Evolutionary conservation across 2,797 vertebrate genomes (phyloP).

Genomic region (Girardinus metallicus): DNA sequence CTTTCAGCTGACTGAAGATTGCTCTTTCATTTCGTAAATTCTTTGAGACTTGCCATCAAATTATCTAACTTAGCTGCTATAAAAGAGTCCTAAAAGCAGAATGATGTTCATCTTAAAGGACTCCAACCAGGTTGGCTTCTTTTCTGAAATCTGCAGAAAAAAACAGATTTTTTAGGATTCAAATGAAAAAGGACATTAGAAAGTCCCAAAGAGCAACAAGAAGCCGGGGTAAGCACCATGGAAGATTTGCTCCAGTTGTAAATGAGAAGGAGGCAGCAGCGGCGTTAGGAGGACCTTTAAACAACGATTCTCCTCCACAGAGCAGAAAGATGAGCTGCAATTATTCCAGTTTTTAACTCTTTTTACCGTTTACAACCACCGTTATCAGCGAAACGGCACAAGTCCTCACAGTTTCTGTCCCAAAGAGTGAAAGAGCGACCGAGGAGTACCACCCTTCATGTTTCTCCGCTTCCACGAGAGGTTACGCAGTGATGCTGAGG

Average conservation of each 20-base stretch:
- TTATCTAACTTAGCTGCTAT: background rate
- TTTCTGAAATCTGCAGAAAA: background rate
- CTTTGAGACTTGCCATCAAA: conserved; percentile 13
- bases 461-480: conserved; percentile 15
- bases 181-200: conserved; percentile 4
- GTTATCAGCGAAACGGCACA: background rate
- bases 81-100: background rate
- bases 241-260: conserved; percentile 24
- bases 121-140: background rate
- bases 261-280: conserved; percentile 42
- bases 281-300: conserved; percentile 16
- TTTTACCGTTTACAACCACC: background rate
- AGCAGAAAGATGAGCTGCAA: conserved; percentile 18
- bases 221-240: conserved; percentile 39
- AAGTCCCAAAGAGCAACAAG: background rate
- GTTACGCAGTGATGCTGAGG: conserved; percentile 39
- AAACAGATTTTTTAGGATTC: background rate
- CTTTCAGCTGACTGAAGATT: background rate
- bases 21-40: background rate
- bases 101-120: background rate
- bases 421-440: conserved; percentile 2
- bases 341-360: conserved; percentile 37
- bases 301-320: conserved; percentile 26
- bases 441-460: conserved; percentile 15
- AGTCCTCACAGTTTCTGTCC: conserved; percentile 1